Evolutionary conservation across 2,888 invertebrate genomes (phyloP), one percentile per base, ranked within the genome.

Genomic region (Cyclophora albipunctata): DNA sequence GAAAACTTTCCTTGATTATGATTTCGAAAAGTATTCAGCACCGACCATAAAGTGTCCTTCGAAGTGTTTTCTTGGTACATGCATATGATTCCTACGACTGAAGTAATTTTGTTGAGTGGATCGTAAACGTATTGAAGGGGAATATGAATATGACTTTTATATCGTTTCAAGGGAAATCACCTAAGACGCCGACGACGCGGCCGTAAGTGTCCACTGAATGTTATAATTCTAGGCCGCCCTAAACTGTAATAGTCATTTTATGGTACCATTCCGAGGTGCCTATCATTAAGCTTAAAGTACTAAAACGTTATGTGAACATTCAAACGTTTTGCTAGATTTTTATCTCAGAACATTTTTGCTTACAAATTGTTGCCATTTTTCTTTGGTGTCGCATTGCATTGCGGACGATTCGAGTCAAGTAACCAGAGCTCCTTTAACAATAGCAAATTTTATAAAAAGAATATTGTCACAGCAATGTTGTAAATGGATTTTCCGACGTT

Each of bases 401-500:
- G 53, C 54, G 57, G 62, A 61, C 63, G 69, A 65, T 66, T 59
- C 59, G 59, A 56, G 57, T 54, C 51, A 45, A 47, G 37, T 7
- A 53, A 67, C 59, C 61, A 64, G 47, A 42, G 52, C 43, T 49
- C 49, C 54, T 49, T 41, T 53, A 64, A 66, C 63, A 52, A 61
- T 60, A 65, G 66, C 56, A 65, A 62, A 62, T 60, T 63, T 55
- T 63, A 64, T 63, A 58, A 65, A 71, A 70, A 67, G 62, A 54
- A 66, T 61, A 67, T 66, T 64, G 64, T 64, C 64, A 60, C 63
- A 62, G 68, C 66, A 45, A 64, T 54, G 60, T 68, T 66, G 61
- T 69, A 70, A 76, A 69, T 70, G 63, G 64, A 71, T 75, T 74
- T 70, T 60, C 62, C 62, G 67, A 66, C 66, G 69, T 66, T 63